Conservation (phyloP, 2,888 invertebrate genomes). For the Chrysolina oricalcia region DNA sequence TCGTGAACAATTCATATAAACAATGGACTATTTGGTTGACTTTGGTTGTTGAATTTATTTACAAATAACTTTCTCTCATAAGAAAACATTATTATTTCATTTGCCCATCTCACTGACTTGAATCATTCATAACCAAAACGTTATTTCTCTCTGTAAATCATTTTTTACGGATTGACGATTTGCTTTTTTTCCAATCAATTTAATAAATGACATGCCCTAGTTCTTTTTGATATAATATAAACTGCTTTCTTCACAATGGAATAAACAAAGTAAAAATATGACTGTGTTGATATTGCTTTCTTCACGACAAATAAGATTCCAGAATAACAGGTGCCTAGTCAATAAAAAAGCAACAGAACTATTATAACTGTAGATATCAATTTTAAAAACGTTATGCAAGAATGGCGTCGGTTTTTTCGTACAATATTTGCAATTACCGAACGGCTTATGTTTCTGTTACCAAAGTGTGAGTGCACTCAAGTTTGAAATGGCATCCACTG, state of each 20-base stretch:
- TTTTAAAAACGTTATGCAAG: constrained; percentile 6
- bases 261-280: not conserved
- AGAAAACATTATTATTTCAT: too few species aligned
- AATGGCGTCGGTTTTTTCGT: constrained; percentile 8
- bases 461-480: constrained; percentile 1
- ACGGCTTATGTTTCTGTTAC: not conserved
- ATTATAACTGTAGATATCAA: constrained; percentile 7
- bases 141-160: not conserved
- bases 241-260: constrained; percentile 5
- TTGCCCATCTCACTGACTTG: too few species aligned
- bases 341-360: constrained; percentile 8
- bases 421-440: constrained; percentile 1
- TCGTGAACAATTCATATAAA: too few species aligned
- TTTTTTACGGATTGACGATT: not conserved
- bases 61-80: too few species aligned
- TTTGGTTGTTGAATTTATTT: too few species aligned
- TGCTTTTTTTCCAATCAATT: not conserved
- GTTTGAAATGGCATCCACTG: constrained; percentile 5
- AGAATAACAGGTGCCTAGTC: constrained; percentile 1
- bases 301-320: not conserved
- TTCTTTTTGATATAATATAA: constrained; percentile 3
- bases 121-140: too few species aligned
- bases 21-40: too few species aligned
- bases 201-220: not conserved
- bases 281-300: not conserved